Evolutionary conservation across 2,888 invertebrate species (phyloP).

Genomic region (Polyploca ridens): DNA sequence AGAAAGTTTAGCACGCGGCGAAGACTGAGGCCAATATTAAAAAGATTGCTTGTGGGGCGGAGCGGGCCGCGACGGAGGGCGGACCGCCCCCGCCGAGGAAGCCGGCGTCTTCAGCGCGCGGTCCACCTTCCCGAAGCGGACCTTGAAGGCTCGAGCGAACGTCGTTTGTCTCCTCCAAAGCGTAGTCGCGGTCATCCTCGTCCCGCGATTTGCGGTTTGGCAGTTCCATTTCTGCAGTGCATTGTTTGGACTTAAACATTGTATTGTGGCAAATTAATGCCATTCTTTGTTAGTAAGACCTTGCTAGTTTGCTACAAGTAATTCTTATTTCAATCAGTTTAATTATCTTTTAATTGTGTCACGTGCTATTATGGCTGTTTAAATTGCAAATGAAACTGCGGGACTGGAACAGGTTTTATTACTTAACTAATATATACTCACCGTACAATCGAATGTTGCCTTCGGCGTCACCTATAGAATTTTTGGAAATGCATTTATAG

Average conservation of each 20-base stretch:
- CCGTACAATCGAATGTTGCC: constrained; percentile 95
- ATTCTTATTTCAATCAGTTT: too few relatives aligned
- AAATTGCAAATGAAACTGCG: too few relatives aligned
- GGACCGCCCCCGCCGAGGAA: constrained; percentile 72
- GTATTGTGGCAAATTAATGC: neutral
- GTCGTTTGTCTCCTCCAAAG: constrained; percentile 75
- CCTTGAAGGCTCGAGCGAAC: constrained; percentile 88
- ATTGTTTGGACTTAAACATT: constrained; percentile 12
- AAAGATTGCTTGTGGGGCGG: constrained; percentile 58
- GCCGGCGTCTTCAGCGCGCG: constrained; percentile 74
- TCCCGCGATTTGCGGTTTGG: constrained; percentile 81
- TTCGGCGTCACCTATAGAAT: constrained; percentile 95
- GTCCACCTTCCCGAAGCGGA: constrained; percentile 85
- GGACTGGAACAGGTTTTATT: neutral
- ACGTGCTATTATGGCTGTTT: too few relatives aligned
- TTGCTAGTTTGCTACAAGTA: too few relatives aligned
- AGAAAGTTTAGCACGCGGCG: constrained; percentile 69
- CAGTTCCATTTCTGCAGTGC: constrained; percentile 85
- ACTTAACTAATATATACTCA: constrained; percentile 72
- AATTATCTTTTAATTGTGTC: too few relatives aligned
- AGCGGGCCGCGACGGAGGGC: constrained; percentile 48
- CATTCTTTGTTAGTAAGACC: neutral
- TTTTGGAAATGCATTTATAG: constrained; percentile 96
- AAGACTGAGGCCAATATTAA: constrained; percentile 69
- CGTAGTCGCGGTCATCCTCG: constrained; percentile 72